A percentile compares a stretch with the other conserved stretches of the same genome.
These are phyloP conservation scores for Ophion ellenae DNA, from an alignment of 2,888 invertebrate species.

Conservation along the genomic window DNA sequence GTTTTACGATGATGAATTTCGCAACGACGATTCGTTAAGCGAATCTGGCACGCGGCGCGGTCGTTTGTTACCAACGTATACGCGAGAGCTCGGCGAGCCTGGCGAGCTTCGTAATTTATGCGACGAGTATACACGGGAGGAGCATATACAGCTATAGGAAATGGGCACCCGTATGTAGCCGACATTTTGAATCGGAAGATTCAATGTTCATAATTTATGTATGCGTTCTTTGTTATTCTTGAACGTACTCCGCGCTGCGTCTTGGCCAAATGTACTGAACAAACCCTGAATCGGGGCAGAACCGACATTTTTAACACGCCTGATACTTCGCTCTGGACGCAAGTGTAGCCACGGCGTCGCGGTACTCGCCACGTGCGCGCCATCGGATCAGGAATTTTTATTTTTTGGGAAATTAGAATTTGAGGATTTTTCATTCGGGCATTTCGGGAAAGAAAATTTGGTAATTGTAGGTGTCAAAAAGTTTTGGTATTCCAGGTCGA, in stretches of 20 bases:
- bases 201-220: constrained; percentile 65
- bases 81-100: background rate
- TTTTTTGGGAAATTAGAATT: background rate
- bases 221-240: constrained; percentile 3
- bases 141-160: too few species aligned
- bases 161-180: background rate
- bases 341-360: too few species aligned
- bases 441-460: too few species aligned
- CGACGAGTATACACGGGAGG: background rate
- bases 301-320: background rate
- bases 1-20: constrained; percentile 40
- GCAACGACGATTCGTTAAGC: constrained; percentile 60
- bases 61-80: constrained; percentile 55
- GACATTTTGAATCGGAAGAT: constrained; percentile 46
- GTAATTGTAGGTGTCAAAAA: too few species aligned
- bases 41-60: constrained; percentile 66
- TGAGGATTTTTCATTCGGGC: background rate
- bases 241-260: background rate
- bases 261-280: constrained; percentile 42
- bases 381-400: background rate
- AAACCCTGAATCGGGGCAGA: too few species aligned
- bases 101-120: constrained; percentile 44
- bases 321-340: background rate
- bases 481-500: too few species aligned
- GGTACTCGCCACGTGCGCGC: too few species aligned